Evolutionary conservation across 37 sponge, comb jelly and placozoan species (phyloP).

Genomic region (Crambe crambe): DNA sequence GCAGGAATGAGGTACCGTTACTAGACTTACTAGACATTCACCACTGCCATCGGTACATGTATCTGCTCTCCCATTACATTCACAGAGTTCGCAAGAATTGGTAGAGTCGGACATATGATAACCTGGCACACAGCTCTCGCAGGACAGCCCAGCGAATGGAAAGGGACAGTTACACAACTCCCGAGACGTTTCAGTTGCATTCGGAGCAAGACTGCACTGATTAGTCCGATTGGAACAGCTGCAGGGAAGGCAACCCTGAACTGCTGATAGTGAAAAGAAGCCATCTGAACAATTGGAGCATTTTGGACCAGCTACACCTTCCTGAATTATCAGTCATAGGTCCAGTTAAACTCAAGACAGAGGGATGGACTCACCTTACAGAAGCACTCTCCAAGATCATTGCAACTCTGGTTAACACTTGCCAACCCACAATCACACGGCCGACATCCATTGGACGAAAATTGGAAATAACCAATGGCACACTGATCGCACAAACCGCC

Average conservation of each 20-base stretch:
- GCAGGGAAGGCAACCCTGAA: slow-evolving; percentile 27
- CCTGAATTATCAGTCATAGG: slow-evolving; percentile 19
- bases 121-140: slow-evolving; percentile 28
- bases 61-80: slow-evolving; percentile 29
- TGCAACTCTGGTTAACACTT: slow-evolving; percentile 3
- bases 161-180: slow-evolving; percentile 55
- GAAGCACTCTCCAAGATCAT: slow-evolving; percentile 21
- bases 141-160: slow-evolving; percentile 40
- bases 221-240: slow-evolving; percentile 29
- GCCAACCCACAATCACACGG: slow-evolving; percentile 42
- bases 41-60: slow-evolving; percentile 14
- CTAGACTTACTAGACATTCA: slow-evolving; percentile 11
- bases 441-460: slow-evolving; percentile 18
- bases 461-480: slow-evolving; percentile 1
- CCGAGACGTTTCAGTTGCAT: background rate
- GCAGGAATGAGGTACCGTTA: background rate
- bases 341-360: background rate
- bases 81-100: slow-evolving; percentile 25
- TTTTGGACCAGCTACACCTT: slow-evolving; percentile 12
- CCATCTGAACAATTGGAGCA: slow-evolving; percentile 26
- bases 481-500: slow-evolving; percentile 26
- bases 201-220: slow-evolving; percentile 4
- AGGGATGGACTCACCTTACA: slow-evolving; percentile 48
- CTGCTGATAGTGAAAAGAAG: slow-evolving; percentile 7
- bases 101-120: slow-evolving; percentile 1